Conservation (phyloP, 2,113 vertebrate genomes). For the Oreamnos americanus region DNA sequence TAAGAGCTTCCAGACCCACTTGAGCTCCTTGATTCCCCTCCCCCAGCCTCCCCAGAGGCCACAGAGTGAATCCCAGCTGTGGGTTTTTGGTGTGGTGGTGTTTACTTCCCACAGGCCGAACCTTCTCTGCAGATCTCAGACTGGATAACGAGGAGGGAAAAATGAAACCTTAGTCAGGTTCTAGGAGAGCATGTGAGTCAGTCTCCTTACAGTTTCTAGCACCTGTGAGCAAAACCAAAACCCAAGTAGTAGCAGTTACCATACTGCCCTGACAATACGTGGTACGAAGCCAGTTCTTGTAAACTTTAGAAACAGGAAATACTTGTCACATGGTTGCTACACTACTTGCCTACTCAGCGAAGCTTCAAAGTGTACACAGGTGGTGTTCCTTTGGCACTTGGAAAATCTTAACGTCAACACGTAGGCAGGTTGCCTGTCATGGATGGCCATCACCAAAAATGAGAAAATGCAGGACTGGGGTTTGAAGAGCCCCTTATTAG, state of each 20-base stretch:
- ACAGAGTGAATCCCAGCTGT: neutral
- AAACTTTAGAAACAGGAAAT: constrained; percentile 68
- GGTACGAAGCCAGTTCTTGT: constrained; percentile 48
- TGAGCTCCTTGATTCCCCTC: neutral
- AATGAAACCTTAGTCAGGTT: constrained; percentile 13
- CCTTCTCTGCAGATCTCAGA: constrained; percentile 7
- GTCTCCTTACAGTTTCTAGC: constrained; percentile 38
- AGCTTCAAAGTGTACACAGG: constrained; percentile 4
- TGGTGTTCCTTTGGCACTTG: neutral
- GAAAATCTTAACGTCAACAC: constrained; percentile 55
- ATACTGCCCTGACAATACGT: constrained; percentile 16
- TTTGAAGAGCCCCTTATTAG: neutral
- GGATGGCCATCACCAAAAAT: neutral
- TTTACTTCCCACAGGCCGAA: neutral
- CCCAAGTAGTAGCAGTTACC: constrained; percentile 25
- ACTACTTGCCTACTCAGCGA: neutral
- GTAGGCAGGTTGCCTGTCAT: neutral
- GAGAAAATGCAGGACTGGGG: neutral
- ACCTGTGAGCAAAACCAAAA: constrained; percentile 68
- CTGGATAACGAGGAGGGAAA: neutral
- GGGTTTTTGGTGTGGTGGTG: neutral
- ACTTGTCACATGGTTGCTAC: neutral
- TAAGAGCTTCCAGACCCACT: neutral
- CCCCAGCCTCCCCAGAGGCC: neutral
- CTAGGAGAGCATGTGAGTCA: constrained; percentile 34